Base-by-base conservation (phyloP, 2,888 invertebrate species). In the Ryuthela nishihirai region DNA sequence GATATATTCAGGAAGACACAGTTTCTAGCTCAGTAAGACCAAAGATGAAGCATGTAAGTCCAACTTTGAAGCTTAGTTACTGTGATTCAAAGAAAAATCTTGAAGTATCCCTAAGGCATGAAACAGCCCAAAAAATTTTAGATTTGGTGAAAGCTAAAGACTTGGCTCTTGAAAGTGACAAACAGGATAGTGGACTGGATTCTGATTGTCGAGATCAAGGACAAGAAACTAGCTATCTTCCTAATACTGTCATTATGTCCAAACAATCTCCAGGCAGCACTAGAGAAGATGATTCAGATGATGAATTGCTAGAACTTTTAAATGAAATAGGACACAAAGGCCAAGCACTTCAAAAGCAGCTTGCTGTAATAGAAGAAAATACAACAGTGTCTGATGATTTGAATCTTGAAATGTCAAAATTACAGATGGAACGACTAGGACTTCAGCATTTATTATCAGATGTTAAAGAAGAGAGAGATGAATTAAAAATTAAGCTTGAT, bases 131-230 rank as follows among this genome's bases (percentile, higher is more conserved):
- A 10, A 58, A 58, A 21, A 41, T 25, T n/a, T 46, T 58, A 20
- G 56, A 58, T 20, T 46, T 42, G 12, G 29, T 35, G 10, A 52
- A 53, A 26, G 47, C 25, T 18, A 59, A 59, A 15, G 59, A 59
- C 7, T 41, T 39, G 21, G 47, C 47, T n/a, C 46, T 53, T 24
- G 59, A 59, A 26, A 59, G 52, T 26, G 59, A 59, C 40, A 62
- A 62, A 26, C 62, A 62, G 38, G 62, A 62, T 25, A 62, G 62
- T 44, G 62, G 62, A 12, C 47, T 62, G 17, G 62, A 62, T 42
- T 62, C 62, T 4, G 61, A 61, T 24, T 61, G 61, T 42, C 50
- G 55, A 25, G 52, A 55, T 12, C 52, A 52, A n/a, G 18, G 40
- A 38, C 12, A 9, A 12, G 29, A 29, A 12, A n/a, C n/a, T n/a